Conservation (phyloP, 2,797 vertebrate genomes). For the Diglossa cyanea region DNA sequence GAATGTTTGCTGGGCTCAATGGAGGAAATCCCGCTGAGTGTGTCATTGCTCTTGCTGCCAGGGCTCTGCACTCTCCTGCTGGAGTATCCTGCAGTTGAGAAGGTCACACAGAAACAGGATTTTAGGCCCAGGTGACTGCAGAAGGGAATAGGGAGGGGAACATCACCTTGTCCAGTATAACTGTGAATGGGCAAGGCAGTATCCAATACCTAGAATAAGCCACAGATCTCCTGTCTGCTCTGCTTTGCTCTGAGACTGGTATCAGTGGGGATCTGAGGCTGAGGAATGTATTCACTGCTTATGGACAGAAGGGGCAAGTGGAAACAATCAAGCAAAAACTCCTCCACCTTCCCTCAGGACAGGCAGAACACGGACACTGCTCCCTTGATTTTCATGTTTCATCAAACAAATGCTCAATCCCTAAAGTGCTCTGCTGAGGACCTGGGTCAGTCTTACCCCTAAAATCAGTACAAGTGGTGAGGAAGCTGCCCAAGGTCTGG, state of each 20-base stretch:
- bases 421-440: not conserved
- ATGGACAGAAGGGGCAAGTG: not conserved
- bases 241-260: not conserved
- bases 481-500: not conserved
- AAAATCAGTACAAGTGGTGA: not conserved
- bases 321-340: not conserved
- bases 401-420: not conserved
- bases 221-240: not conserved
- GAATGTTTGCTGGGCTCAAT: constrained; percentile 94
- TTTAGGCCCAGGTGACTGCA: not conserved
- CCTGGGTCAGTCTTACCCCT: not conserved
- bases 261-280: not conserved
- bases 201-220: not conserved
- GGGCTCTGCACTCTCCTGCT: constrained; percentile 90
- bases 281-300: not conserved
- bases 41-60: constrained; percentile 93
- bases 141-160: not conserved
- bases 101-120: not conserved
- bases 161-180: not conserved
- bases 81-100: constrained; percentile 73
- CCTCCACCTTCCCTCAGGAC: not conserved
- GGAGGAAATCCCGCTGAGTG: constrained; percentile 93
- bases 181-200: not conserved
- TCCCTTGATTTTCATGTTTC: not conserved
- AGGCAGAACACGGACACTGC: accelerated